Percentiles rank a stretch among this genome's conserved stretches.
These are phyloP conservation scores for Acheta domesticus DNA, from an alignment of 2,888 invertebrate species.

Conservation along the genomic window DNA sequence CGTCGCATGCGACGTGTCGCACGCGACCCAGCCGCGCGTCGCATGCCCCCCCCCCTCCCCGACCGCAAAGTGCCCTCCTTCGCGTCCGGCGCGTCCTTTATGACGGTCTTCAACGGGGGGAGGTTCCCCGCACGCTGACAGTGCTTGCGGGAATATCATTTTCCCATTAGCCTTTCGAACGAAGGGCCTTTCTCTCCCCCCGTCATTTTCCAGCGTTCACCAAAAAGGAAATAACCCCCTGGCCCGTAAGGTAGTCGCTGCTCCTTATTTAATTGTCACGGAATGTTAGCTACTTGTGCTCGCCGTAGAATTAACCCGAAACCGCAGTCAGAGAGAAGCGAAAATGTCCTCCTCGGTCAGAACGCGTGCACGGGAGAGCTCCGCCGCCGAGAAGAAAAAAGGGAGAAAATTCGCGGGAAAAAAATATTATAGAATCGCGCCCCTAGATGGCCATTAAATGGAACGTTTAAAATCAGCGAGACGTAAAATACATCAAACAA, in stretches of 20 bases:
- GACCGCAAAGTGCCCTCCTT: not conserved
- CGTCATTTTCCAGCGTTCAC: not conserved
- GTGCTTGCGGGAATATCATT: not conserved
- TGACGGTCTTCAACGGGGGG: not conserved
- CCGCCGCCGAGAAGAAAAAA: not conserved
- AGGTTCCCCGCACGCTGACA: not conserved
- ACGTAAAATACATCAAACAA: not conserved
- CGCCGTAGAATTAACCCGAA: not conserved
- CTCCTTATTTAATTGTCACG: constrained; percentile 6
- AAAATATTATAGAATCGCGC: not conserved
- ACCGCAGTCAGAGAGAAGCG: not conserved
- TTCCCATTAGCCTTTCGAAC: not conserved
- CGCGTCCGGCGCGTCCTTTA: not conserved
- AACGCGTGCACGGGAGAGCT: not conserved
- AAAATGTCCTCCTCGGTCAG: not conserved
- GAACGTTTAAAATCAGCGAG: constrained; percentile 18
- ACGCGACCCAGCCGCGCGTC: too few relatives aligned
- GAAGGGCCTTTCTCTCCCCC: not conserved
- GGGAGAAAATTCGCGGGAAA: not conserved
- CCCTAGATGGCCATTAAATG: not conserved
- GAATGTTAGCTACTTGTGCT: not conserved
- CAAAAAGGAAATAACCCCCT: not conserved
- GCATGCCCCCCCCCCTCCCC: not conserved
- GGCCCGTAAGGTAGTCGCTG: not conserved
- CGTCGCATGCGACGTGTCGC: too few relatives aligned